Evolutionary conservation across 2,113 vertebrate genomes (phyloP), one percentile per base, ranked within the genome.

Genomic region (Tonatia bakeri): DNA sequence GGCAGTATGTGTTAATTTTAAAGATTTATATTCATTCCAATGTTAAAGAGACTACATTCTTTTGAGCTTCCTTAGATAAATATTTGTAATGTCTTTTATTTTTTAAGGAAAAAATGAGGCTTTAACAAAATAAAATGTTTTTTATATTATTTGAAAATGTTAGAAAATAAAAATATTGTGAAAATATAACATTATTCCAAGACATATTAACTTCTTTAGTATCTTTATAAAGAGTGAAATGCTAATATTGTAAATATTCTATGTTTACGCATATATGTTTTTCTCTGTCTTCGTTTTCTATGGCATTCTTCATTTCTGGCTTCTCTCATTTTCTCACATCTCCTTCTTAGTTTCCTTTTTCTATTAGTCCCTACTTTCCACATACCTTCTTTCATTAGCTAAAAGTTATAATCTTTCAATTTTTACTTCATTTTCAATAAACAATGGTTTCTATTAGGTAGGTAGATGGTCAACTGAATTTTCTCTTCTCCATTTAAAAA

Each of bases 91-190:
- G 2, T 65, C 28, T 89, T 91, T 96, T 82, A 89, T 54, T 91
- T 79, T 76, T 64, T 80, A 90, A 87, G 54, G 61, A 69, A 92
- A 82, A 91, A 80, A 87, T 47, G 28, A 7, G 91, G n/a, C 56
- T 86, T 97, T 87, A 80, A 40, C 8, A 94, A 12, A 76, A 59
- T 52, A 83, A 85, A 75, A 61, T 56, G 4, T 43, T 93, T 87
- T 50, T 22, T 52, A 94, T 67, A 77, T 91, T 97, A 96, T 97
- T 97, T 97, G 87, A 97, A 97, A 98, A 97, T 97, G 96, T 72
- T 97, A 96, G 96, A 95, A 95, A 81, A 97, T 98, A 96, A 84
- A 93, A 97, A 97, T 84, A 94, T 83, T 96, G 95, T 97, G 93
- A 96, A 97, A 70, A 96, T 94, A 95, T 61, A 84, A 95, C 92